phyloP scores from a whole-genome alignment of 2,797 vertebrate species.

The Iguana delicatissima region DNA sequence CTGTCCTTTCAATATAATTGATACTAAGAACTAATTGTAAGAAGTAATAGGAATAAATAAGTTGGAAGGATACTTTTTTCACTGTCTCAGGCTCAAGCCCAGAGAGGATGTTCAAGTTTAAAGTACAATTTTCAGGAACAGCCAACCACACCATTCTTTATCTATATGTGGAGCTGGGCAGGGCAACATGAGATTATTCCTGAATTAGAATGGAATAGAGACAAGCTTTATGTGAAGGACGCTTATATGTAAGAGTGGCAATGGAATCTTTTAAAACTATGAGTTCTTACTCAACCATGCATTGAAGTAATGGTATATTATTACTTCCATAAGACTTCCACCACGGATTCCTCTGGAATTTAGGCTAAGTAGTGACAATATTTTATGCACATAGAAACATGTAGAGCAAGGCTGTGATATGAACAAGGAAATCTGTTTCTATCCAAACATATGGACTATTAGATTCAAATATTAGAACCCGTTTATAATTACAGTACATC shows the following conservation, averaged over 20 bases:
- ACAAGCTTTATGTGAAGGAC: not conserved
- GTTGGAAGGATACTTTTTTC: not conserved
- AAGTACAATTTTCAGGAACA: not conserved
- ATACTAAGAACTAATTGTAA: not conserved
- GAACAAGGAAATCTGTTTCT: slow-evolving; percentile 24
- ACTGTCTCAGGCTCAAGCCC: too few species aligned
- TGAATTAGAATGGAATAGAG: not conserved
- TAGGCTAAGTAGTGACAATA: not conserved
- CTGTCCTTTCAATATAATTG: not conserved
- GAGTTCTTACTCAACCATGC: not conserved
- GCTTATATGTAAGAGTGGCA: not conserved
- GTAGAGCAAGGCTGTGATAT: slow-evolving; percentile 7
- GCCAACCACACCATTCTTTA: not conserved
- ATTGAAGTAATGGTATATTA: not conserved
- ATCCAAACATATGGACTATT: slow-evolving; percentile 41
- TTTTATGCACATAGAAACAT: slow-evolving; percentile 8
- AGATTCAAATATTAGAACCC: slow-evolving; percentile 32
- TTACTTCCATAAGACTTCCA: not conserved
- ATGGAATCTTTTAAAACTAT: not conserved
- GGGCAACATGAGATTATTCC: not conserved
- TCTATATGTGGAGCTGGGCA: not conserved
- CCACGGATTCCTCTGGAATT: slow-evolving; percentile 10
- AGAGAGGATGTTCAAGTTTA: not conserved
- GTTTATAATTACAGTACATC: not conserved
- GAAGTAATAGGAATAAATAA: not conserved